Evolutionary conservation across 2,888 invertebrate species (phyloP), one percentile per base, ranked within the genome.

Genomic region (Dynastes tityus): DNA sequence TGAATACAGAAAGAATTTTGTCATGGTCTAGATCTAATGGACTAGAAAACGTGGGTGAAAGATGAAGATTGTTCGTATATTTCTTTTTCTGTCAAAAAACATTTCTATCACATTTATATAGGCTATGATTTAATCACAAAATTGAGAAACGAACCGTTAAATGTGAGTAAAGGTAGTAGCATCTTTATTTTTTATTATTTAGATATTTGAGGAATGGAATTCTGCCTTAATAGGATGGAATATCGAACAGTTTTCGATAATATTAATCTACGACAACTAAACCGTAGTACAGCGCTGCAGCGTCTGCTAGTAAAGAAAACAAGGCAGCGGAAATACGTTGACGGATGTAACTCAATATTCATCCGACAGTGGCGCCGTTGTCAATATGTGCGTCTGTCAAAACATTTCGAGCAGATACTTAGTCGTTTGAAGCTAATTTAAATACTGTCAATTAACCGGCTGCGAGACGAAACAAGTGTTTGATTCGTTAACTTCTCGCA

Each of bases 311-410:
- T 82, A 80, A 79, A 82, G 80, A 80, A 76, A 82, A 82, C 80
- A 82, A 80, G 76, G 79, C 58, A 76, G 78, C 82, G 82, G 82
- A 82, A 82, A 80, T 80, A 80, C 79, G 77, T 78, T 80, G 82
- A 80, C 82, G 75, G 78, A 79, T 77, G 82, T 81, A 81, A 82
- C 80, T 80, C 78, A 80, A 82, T 82, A 82, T 82, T 80, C 77
- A 53, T 37, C 71, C 64, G 71, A 40, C 53, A 65, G 79, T 70
- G 82, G 82, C 82, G 82, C 82, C 82, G 80, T 79, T 70, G 71
- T 53, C 71, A 78, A 78, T 81, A 78, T 82, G 74, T 65, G 78
- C 78, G 79, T 79, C 79, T 79, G 82, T 82, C 81, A 81, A 81
- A 80, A 82, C 80, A 80, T 80, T 76, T 79, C 77, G 67, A 49